Base-by-base conservation (phyloP, 1,140 invertebrate genomes). In the Camponotus pennsylvanicus region DNA sequence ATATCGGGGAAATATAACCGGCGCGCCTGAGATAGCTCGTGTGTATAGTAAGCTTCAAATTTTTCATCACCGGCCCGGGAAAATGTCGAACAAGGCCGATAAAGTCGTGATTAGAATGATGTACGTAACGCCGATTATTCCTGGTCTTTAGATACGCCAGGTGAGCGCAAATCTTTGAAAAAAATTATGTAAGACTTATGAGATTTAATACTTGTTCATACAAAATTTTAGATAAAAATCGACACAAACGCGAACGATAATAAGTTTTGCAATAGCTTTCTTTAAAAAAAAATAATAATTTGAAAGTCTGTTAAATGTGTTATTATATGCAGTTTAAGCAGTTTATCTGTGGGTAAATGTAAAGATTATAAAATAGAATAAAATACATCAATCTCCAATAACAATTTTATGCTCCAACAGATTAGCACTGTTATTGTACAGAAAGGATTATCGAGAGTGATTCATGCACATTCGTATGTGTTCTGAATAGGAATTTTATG, bases 1-100 rank as follows among this genome's bases (percentile, higher is more conserved):
- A 90, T 90, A 90, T 87, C 85, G 45, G 32, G 88, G 70, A 71
- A 73, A 89, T 85, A 63, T 71, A 86, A 67, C 59, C 61, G 79
- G 69, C 21, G 49, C 77, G 40, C 45, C 45, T 40, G 66, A 84
- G 52, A 71, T 87, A 79, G 76, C 55, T 86, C 42, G 59, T 70
- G 59, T 63, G 61, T 79, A 49, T 59, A 27, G 57, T 61, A 57
- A 34, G 69, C 18, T 61, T 78, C 67, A 34, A 88, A 87, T 78
- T 87, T 84, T 78, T 86, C 57, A 78, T 57, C 67, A 42, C 34
- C 34, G 42, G n/a, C 32, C 40, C 70, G 42, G 15, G 42, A 45
- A 64, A 63, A 82, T 37, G 84, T 80, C 52, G 66, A 57, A 80
- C 84, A 9, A 27, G 27, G 18, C 64, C 55, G 79, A 82, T 82